Evolutionary conservation across 2,888 invertebrate species (phyloP), one percentile per base, ranked within the genome.

Genomic region (Rugalucina vietnamica): DNA sequence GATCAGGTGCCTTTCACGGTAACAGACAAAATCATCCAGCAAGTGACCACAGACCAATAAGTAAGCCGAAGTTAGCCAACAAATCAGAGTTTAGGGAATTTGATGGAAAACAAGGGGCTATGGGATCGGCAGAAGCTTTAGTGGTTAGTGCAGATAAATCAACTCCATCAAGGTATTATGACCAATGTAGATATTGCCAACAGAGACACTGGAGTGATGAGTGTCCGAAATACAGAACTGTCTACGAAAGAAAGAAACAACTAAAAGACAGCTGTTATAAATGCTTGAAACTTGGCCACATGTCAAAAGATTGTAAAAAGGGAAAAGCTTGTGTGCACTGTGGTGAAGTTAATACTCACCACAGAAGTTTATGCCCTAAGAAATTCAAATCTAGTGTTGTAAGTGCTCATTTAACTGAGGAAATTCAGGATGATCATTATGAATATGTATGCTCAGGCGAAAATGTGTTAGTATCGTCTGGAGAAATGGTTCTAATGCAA

Each of bases 401-500:
- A 65, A n/a, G 43, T 0, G 34, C 69, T 1, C 29, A 36, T 1
- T 36, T 37, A 32, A n/a, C n/a, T n/a, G n/a, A n/a, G n/a, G n/a
- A n/a, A n/a, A n/a, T n/a, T n/a, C n/a, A n/a, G n/a, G n/a, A n/a
- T n/a, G n/a, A n/a, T n/a, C n/a, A n/a, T n/a, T n/a, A n/a, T n/a
- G n/a, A n/a, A n/a, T n/a, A n/a, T n/a, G n/a, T n/a, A 34, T n/a
- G n/a, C n/a, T 34, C 29, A n/a, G 36, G 24, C 14, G 50, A 81
- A 75, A 75, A 34, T 75, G 76, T 39, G 21, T 27, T 81, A 24
- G 49, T 81, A 29, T 75, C 80, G 14, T 32, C 36, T 12, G 54
- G 54, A 37, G 80, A 81, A 70, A 70, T 34, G 21, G 80, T 75
- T n/a, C 34, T 81, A 1, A 75, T 75, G 80, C 80, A 81, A 76